Conservation (phyloP, 2,113 vertebrate genomes). For the Ivindomyrus marchei region DNA sequence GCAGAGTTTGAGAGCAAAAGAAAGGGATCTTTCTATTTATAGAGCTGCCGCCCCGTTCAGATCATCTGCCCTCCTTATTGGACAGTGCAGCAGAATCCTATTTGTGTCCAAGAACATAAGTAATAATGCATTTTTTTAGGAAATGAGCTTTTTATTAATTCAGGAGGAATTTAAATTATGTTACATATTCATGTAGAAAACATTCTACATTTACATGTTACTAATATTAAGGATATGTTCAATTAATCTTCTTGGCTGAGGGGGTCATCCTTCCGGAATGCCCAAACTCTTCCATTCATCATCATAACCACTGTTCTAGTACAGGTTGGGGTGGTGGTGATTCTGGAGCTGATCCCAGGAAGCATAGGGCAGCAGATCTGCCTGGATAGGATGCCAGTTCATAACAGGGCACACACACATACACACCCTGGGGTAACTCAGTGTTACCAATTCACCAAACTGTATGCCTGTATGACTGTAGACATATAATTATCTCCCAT, state of each 20-base stretch:
- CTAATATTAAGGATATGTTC: not conserved
- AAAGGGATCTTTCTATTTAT: slow-evolving; percentile 15
- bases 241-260: not conserved
- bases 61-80: not conserved
- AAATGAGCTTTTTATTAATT: slow-evolving; percentile 16
- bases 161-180: slow-evolving; percentile 1
- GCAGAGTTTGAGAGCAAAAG: slow-evolving; percentile 2
- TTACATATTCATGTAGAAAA: slow-evolving; percentile 1
- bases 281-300: not conserved
- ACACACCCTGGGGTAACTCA: not conserved
- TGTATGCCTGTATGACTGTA: not conserved
- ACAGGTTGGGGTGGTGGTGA: not conserved
- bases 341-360: not conserved
- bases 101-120: slow-evolving; percentile 14
- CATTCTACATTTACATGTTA: not conserved
- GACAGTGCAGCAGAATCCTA: slow-evolving; percentile 11
- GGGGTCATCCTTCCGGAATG: not conserved
- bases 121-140: slow-evolving; percentile 15
- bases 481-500: not conserved
- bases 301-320: not conserved
- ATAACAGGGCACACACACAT: not conserved
- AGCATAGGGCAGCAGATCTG: not conserved
- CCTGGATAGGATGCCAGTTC: not conserved
- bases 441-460: not conserved
- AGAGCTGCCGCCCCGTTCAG: slow-evolving; percentile 14